Base-by-base conservation (phyloP, 2,888 invertebrate genomes). In the Euzophera pinguis region DNA sequence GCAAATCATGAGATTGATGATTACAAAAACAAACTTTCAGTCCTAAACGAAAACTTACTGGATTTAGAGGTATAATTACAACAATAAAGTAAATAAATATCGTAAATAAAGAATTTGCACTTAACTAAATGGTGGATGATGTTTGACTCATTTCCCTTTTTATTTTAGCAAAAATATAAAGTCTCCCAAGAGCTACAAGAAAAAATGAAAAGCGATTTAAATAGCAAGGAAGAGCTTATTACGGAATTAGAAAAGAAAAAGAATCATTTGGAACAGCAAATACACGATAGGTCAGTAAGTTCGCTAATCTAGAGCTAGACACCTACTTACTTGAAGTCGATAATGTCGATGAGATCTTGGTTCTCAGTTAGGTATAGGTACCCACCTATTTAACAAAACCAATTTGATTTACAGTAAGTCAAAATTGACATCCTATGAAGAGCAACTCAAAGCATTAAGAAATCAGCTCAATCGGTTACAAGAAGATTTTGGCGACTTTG, bases 401-500 rank as follows among this genome's bases (percentile, higher is more conserved):
- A 9, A 9, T 32, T 32, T 35, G 47, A 50, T 60, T 75, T 61
- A 45, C 61, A 90, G 89, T 59, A 81, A 84, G 69, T 58, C 43
- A 3, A 84, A 87, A 70, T 78, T 84, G 75, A 67, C 63, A 53
- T 61, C 65, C 0, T 85, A 89, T 58, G 78, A 84, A 61, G 62
- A 78, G 17, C 81, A 89, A 61, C 61, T 90, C 41, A 55, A 66
- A 6, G 58, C 68, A 22, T 65, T 87, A 3, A 84, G 84, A 63
- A 65, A 59, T 48, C 73, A 82, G n/a, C 75, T 89, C 27, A 54
- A 61, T 13, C 71, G 80, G 56, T 57, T 88, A 35, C 77, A 83
- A 63, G 64, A 80, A 54, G 81, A 83, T 55, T 83, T 82, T 58
- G 83, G 78, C 13, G 79, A 79, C 56, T 77, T 83, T 53, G 75